Conservation (phyloP, 2,797 vertebrate species). For the Ficedula albicollis region DNA sequence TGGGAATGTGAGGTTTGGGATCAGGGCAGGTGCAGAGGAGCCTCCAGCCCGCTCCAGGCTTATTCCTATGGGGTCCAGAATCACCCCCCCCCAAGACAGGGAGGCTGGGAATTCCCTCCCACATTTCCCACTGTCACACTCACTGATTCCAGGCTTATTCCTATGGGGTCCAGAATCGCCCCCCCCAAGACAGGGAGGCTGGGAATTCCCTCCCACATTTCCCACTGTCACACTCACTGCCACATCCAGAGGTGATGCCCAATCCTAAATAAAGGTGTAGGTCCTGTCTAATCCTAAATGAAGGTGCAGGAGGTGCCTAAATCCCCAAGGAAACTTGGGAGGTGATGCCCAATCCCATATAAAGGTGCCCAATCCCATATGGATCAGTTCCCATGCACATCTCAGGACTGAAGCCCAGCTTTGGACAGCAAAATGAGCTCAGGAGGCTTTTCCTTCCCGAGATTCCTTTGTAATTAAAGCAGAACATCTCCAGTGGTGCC, state of each 20-base stretch:
- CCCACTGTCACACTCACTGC: background rate
- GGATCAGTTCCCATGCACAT: background rate
- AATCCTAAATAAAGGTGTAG: accelerated
- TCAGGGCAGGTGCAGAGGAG: background rate
- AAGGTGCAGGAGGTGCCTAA: background rate
- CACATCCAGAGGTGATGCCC: background rate
- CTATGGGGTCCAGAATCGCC: background rate
- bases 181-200: accelerated
- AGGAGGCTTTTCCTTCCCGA: background rate
- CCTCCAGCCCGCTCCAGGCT: background rate
- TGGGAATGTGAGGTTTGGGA: background rate
- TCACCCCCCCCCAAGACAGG: accelerated
- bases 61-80: background rate
- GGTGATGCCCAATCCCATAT: background rate
- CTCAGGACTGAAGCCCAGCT: background rate
- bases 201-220: background rate
- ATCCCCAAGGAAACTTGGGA: background rate
- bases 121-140: background rate
- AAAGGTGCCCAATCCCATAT: background rate
- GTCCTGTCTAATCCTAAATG: background rate
- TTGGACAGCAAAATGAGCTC: background rate
- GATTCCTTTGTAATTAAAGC: background rate
- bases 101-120: background rate
- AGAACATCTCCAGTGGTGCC: background rate
- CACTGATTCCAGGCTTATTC: background rate